Evolutionary conservation across 1,140 invertebrate species (phyloP), one percentile per base, ranked within the genome.

Genomic region (Atta cephalotes): DNA sequence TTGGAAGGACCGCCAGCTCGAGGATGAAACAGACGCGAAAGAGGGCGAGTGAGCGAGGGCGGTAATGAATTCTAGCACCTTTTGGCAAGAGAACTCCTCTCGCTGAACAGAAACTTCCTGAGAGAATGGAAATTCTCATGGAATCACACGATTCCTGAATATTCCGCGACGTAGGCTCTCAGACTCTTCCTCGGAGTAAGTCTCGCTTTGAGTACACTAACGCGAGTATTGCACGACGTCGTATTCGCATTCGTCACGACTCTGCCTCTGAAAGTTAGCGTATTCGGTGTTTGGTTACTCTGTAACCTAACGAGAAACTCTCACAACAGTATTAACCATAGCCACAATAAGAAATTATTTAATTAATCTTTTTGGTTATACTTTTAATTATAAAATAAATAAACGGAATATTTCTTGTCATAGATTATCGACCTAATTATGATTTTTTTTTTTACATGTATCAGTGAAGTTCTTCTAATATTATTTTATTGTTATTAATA

Each of bases 1-100:
- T 89, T 89, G 87, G 78, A 88, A 89, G 80, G 81, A 25, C 60
- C 60, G 79, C 58, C n/a, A 72, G 53, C 62, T 82, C 66, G 63
- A 71, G 21, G n/a, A 82, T 68, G 66, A 87, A 63, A 74, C 79
- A 74, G 65, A 72, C 35, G 78, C 28, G 35, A 21, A 21, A 58
- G 56, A 58, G 51, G 31, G 35, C 28, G 58, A 16, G 56, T 25
- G 56, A 21, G 28, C 25, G 21, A 63, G 25, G 12, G 51, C 63
- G 25, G 39, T 82, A 80, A 81, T 81, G 77, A 66, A 71, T 82
- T 84, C 58, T 58, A 45, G 66, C 66, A 84, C 56, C 70, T 76
- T 84, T 84, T 60, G 56, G 76, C 49, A 58, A 66, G 82, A 66
- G 45, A 85, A 56, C 62, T 66, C 35, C 28, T 85, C 74, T 56